Evolutionary conservation across 2,797 vertebrate species (phyloP), one percentile per base, ranked within the genome.

Genomic region (Morus bassanus): DNA sequence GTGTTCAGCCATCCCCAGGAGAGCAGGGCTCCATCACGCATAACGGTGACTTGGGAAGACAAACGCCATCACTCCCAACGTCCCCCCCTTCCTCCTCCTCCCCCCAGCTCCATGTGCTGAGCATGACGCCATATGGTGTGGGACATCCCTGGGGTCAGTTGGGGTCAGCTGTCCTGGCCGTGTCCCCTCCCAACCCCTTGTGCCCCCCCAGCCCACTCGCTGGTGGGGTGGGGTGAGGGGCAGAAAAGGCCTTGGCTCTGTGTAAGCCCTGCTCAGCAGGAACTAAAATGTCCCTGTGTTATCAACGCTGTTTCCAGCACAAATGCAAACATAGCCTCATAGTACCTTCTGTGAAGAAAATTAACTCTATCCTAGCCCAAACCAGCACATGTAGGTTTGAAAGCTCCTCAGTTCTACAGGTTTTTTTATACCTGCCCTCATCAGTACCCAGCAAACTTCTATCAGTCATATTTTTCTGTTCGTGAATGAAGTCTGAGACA

Each of bases 1-100:
- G 57, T 37, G 15, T 11, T 60, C 57, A 60, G 57, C n/a, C 57
- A 60, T 60, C 57, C 0, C n/a, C n/a, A 37, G 57, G 57, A 27
- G 3, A 60, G 57, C 57, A 27, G 24, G n/a, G n/a, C 57, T 60
- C 24, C 57, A 18, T 37, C n/a, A 37, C 7, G 2, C 1, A 0
- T 37, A 18, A 60, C 9, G 2, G 57, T 27, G 5, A 35, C 24
- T 37, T 25, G n/a, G n/a, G 57, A 18, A 60, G n/a, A 25, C 24
- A 60, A 60, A 60, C 4, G 3, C n/a, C 16, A 18, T 27, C n/a
- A 3, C 7, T 60, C 57, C 4, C 1, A 60, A 60, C 7, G 0
- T 60, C 24, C 23, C 16, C 33, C 24, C 4, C n/a, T 60, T 27
- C n/a, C n/a, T 37, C 3, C 15, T 37, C 2, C 57, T 37, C 18